These are phyloP conservation scores for Melanotaenia parkinsoni DNA, from an alignment of 2,797 vertebrate genomes.

Conservation along the genomic window DNA sequence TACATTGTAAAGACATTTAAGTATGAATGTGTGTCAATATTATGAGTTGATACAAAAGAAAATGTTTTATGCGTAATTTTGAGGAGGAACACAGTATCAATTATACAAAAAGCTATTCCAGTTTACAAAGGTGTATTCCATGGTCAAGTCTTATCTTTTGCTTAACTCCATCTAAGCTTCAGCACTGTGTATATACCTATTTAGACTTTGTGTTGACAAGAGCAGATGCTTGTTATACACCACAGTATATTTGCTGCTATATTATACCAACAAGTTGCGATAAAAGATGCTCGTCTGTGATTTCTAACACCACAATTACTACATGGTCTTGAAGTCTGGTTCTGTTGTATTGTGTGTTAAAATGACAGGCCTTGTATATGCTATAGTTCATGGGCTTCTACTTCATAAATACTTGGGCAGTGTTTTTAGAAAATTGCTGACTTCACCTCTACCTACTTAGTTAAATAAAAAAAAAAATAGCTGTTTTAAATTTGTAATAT, in stretches of 20 bases:
- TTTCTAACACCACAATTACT: slow-evolving; percentile 70
- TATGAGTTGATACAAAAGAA: slow-evolving; percentile 16
- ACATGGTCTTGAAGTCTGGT: slow-evolving; percentile 50
- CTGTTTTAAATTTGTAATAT: no score
- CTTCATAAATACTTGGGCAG: slow-evolving; percentile 53
- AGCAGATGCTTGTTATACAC: slow-evolving; percentile 46
- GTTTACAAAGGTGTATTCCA: background rate
- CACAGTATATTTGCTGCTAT: slow-evolving; percentile 50
- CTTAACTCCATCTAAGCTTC: slow-evolving; percentile 24
- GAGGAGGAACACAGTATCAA: no score
- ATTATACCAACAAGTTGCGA: slow-evolving; percentile 62
- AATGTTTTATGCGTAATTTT: slow-evolving; percentile 28
- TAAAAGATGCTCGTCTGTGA: slow-evolving; percentile 60
- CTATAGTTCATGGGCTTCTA: slow-evolving; percentile 51
- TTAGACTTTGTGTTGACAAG: slow-evolving; percentile 40
- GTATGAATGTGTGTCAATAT: background rate
- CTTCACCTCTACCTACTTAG: slow-evolving; percentile 55
- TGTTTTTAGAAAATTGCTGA: slow-evolving; percentile 66
- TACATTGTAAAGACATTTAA: background rate
- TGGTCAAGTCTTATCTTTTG: background rate
- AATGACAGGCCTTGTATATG: slow-evolving; percentile 60
- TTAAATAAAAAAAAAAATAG: slow-evolving; percentile 5
- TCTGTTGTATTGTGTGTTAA: slow-evolving; percentile 67
- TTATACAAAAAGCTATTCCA: background rate
- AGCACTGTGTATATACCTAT: slow-evolving; percentile 7